A percentile compares a stretch with the other conserved stretches of the same genome.
These are phyloP conservation scores for Charaxes varanes DNA, from an alignment of 1,140 invertebrate genomes.

Conservation along the genomic window DNA sequence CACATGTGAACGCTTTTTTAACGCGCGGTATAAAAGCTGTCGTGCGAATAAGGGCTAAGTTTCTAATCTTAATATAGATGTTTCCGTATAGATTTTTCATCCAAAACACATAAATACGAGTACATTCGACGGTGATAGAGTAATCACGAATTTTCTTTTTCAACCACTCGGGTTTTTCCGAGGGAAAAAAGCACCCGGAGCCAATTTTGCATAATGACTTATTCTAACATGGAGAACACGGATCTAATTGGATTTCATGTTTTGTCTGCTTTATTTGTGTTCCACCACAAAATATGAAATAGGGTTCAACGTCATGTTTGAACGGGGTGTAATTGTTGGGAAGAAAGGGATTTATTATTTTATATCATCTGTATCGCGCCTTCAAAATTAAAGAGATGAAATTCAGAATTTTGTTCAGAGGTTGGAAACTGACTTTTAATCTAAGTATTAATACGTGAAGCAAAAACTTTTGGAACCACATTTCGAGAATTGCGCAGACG, in stretches of 20 bases:
- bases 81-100: neutral
- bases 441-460: too few relatives aligned
- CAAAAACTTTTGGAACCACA: too few relatives aligned
- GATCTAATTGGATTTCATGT: slow-evolving; percentile 57
- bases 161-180: slow-evolving; percentile 27
- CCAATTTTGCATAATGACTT: slow-evolving; percentile 63
- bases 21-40: too few relatives aligned
- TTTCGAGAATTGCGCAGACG: too few relatives aligned
- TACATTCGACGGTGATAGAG: slow-evolving; percentile 9
- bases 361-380: too few relatives aligned
- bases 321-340: neutral
- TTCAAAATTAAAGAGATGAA: too few relatives aligned
- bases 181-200: slow-evolving; percentile 40
- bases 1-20: too few relatives aligned
- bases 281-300: slow-evolving; percentile 19
- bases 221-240: slow-evolving; percentile 49
- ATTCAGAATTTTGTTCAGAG: too few relatives aligned
- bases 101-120: slow-evolving; percentile 1
- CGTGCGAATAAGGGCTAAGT: too few relatives aligned
- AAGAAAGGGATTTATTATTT: too few relatives aligned
- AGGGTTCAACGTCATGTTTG: slow-evolving; percentile 19
- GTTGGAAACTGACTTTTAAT: too few relatives aligned
- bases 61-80: too few relatives aligned
- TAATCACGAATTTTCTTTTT: slow-evolving; percentile 25
- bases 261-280: slow-evolving; percentile 42